Base-by-base conservation (phyloP, 2,113 vertebrate genomes). In the Cisticola juncidis region DNA sequence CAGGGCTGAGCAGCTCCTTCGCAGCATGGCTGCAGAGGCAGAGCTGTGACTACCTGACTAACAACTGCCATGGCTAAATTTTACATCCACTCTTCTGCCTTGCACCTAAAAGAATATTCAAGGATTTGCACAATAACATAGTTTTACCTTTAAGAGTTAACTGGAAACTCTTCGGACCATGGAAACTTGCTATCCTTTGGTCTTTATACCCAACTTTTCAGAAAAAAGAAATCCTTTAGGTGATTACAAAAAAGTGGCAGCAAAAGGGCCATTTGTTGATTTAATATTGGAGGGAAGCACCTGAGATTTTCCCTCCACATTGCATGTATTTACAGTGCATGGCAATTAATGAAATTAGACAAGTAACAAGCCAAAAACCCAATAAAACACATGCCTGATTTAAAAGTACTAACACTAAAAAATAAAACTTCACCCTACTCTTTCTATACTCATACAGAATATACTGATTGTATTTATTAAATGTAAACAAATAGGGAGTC, bases 1-100 rank as follows among this genome's bases (percentile, higher is more conserved):
- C 0, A 0, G 29, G 51, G 33, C 35, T 0, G 3, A 69, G 53
- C 29, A 76, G 26, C 31, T 40, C 36, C 36, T 6, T 57, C 31
- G 26, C 36, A 73, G 64, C 33, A 11, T 0, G 0, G 25, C n/a
- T 73, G 54, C 36, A 42, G 74, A 47, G 47, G 38, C 2, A 1
- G 44, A 69, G 24, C 26, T 77, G 9, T 9, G 31, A 25, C 18
- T 7, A 31, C 78, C 50, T 72, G 28, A 31, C 33, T 17, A 26
- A 48, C 31, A 69, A 21, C 45, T 87, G 51, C 19, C 38, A 40
- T 5, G 44, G 33, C 36, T 74, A 38, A 48, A 70, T 53, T 92
- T 83, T 58, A 58, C 0, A 5, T 6, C 10, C 9, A 25, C 24
- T 35, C 21, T 57, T 70, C 45, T 78, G 45, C 28, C 78, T 84